Evolutionary conservation across 2,797 vertebrate genomes (phyloP).

Genomic region (Acrocephalus scirpaceus): DNA sequence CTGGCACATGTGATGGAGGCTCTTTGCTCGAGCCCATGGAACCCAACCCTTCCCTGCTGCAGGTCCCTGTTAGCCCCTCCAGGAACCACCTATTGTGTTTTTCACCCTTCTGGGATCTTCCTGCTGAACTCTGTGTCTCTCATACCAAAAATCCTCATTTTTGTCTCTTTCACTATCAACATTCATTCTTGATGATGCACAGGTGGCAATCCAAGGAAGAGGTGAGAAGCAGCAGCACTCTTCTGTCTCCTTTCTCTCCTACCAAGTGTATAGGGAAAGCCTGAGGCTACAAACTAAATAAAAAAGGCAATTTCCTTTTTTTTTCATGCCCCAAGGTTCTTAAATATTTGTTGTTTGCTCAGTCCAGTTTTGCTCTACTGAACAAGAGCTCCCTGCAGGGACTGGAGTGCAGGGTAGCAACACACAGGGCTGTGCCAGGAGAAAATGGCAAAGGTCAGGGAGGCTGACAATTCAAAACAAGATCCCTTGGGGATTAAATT

Average conservation of each 20-base stretch:
- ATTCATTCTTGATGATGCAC: background rate
- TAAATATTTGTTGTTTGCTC: background rate
- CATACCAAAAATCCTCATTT: background rate
- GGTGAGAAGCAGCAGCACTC: background rate
- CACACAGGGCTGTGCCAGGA: background rate
- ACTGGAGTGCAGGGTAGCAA: background rate
- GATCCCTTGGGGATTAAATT: background rate
- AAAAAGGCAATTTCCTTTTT: background rate
- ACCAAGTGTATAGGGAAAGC: background rate
- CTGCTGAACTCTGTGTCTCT: background rate
- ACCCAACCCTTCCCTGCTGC: background rate
- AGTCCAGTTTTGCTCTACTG: background rate
- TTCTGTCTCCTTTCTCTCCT: background rate
- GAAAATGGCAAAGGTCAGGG: background rate
- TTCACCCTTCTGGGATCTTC: background rate
- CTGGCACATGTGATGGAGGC: background rate
- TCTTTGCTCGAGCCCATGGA: background rate
- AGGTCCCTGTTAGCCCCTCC: background rate
- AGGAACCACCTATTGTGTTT: background rate
- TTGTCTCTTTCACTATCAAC: background rate
- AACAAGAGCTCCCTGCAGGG: background rate
- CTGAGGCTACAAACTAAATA: background rate
- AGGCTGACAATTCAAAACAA: background rate
- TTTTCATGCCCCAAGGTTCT: background rate
- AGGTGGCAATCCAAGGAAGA: background rate